Evolutionary conservation across 2,888 invertebrate species (phyloP).

Genomic region (Cerastoderma edule): DNA sequence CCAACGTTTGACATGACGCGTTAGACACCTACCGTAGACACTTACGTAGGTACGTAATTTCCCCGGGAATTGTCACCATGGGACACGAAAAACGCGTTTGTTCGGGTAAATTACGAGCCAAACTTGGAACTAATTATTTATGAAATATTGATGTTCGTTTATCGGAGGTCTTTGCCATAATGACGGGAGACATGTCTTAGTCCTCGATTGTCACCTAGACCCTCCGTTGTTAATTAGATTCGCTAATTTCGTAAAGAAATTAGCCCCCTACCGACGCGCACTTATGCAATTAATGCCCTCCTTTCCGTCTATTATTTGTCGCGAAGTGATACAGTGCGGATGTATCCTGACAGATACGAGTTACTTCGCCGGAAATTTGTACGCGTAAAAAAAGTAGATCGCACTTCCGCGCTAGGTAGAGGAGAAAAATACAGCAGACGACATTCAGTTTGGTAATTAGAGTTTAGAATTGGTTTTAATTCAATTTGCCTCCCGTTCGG

Average conservation of each 20-base stretch:
- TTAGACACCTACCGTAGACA: slow-evolving; percentile 23
- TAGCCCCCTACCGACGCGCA: slow-evolving; percentile 47
- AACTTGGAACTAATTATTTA: slow-evolving; percentile 53
- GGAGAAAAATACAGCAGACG: slow-evolving; percentile 26
- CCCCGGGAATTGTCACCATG: slow-evolving; percentile 20
- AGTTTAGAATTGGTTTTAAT: slow-evolving; percentile 48
- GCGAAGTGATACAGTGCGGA: slow-evolving; percentile 51
- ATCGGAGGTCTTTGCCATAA: slow-evolving; percentile 45
- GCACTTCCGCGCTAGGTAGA: slow-evolving; percentile 24
- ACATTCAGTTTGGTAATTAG: slow-evolving; percentile 56
- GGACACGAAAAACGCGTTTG: slow-evolving; percentile 26
- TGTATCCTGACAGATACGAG: slow-evolving; percentile 30
- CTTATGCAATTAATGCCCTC: slow-evolving; percentile 59
- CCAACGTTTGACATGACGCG: slow-evolving; percentile 1
- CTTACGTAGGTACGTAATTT: slow-evolving; percentile 44
- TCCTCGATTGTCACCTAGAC: slow-evolving; percentile 47
- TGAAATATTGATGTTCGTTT: slow-evolving; percentile 60
- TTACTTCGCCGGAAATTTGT: slow-evolving; percentile 20
- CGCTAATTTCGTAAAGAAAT: slow-evolving; percentile 58
- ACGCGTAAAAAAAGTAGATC: slow-evolving; percentile 25
- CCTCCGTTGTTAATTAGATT: slow-evolving; percentile 54
- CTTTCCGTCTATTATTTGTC: slow-evolving; percentile 52
- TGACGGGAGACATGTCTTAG: slow-evolving; percentile 46
- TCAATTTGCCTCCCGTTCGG: slow-evolving; percentile 57
- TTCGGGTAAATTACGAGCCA: slow-evolving; percentile 47